Base-by-base conservation (phyloP, 2,888 invertebrate species). In the Dione juno region DNA sequence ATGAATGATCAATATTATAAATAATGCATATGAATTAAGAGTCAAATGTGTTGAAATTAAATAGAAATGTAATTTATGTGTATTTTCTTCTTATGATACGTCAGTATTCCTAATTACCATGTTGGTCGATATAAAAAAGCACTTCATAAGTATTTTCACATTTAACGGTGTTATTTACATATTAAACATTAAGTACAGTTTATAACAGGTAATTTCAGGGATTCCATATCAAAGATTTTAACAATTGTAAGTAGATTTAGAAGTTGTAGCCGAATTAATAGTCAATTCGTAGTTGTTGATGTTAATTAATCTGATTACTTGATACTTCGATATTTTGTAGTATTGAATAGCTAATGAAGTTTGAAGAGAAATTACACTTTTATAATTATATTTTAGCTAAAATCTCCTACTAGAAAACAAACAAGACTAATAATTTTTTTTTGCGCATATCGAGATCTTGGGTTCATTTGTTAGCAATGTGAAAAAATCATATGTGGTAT, bases 1-100 rank as follows among this genome's bases (percentile, higher is more conserved):
- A 68, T 68, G 61, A 68, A 43, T 53, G 52, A 67, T 28, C 61
- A 53, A 50, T 64, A 50, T 48, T 16, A 48, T 37, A 13, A 64
- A 64, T 48, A 21, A 37, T 48, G n/a, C 41, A 61, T 61, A 8
- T 11, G 37, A 37, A 11, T 57, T 37, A 37, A 16, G 5, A 37
- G 54, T 37, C 9, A 37, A 53, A 53, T n/a, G 35, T 28, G 14
- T 35, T 53, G n/a, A 53, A 35, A 53, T 53, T 35, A 35, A 35
- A 14, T 8, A 53, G 10, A 11, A 14, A 35, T 35, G 28, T 53
- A 53, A 53, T 53, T 53, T 35, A 35, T 53, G 53, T 35, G 14
- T 53, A 14, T 53, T 48, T n/a, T 14, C 35, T 35, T 53, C 14
- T 35, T 14, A n/a, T 8, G 28, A 35, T 37, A 16, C 16, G 11